Percentiles rank a stretch among this genome's conserved stretches.
Conservation (phyloP, 2,888 invertebrate genomes). For the Steromphala cineraria region DNA sequence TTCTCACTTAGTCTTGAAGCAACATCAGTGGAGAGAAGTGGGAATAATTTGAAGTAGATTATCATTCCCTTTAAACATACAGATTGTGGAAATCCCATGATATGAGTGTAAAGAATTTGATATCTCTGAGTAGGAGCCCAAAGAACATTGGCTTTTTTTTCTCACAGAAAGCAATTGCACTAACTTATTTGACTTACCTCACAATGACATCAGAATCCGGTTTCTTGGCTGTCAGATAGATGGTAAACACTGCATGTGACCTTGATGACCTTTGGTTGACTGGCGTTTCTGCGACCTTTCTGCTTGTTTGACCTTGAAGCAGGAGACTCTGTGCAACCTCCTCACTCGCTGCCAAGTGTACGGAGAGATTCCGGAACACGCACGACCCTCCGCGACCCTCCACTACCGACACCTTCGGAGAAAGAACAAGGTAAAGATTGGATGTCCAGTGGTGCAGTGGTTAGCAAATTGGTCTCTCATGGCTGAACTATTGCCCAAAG, state of each 20-base stretch:
- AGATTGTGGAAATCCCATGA: too few relatives aligned
- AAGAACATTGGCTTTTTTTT: too few relatives aligned
- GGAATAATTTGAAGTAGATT: too few relatives aligned
- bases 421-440: not conserved
- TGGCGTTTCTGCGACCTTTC: conserved; percentile 71
- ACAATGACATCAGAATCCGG: conserved; percentile 62
- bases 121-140: too few relatives aligned
- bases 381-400: conserved; percentile 66
- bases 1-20: too few relatives aligned
- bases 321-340: conserved; percentile 70
- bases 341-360: conserved; percentile 69
- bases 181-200: conserved; percentile 49
- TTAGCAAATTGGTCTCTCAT: too few relatives aligned
- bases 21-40: too few relatives aligned
- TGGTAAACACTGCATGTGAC: conserved; percentile 72
- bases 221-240: conserved; percentile 65
- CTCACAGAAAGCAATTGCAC: too few relatives aligned
- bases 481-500: too few relatives aligned
- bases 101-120: too few relatives aligned
- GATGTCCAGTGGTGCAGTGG: too few relatives aligned
- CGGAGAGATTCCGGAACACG: conserved; percentile 65
- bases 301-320: conserved; percentile 67
- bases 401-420: conserved; percentile 63
- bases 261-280: conserved; percentile 72
- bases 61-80: too few relatives aligned